These are phyloP conservation scores for Timema podura DNA, from an alignment of 2,888 invertebrate species.

Conservation along the genomic window DNA sequence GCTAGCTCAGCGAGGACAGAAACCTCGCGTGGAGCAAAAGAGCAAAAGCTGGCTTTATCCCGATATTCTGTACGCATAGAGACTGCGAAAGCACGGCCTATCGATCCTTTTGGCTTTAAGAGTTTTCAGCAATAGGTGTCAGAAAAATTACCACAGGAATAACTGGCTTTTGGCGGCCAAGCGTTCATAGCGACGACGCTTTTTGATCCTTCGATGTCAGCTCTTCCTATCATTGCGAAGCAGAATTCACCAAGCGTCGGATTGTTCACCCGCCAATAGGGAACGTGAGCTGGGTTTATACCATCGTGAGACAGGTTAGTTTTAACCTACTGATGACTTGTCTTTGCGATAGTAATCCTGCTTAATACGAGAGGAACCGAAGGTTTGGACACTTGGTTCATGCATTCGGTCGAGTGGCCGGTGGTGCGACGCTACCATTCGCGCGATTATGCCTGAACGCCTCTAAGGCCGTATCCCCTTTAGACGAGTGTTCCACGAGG, in stretches of 20 bases:
- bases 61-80: constrained; percentile 60
- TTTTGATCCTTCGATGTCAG: no score
- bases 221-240: no score
- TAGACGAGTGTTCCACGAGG: constrained; percentile 31
- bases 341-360: neutral
- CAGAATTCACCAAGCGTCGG: no score
- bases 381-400: constrained; percentile 59
- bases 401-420: constrained; percentile 58
- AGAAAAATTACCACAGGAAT: no score
- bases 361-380: neutral
- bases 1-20: constrained; percentile 62
- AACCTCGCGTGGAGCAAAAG: constrained; percentile 69
- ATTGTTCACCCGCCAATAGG: no score
- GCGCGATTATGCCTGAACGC: constrained; percentile 59
- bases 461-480: constrained; percentile 60
- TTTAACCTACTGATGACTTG: neutral
- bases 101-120: constrained; percentile 55
- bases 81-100: constrained; percentile 63
- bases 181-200: no score
- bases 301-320: no score
- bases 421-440: constrained; percentile 64
- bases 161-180: no score
- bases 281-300: no score
- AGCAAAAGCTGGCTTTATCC: constrained; percentile 64
- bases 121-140: neutral